Evolutionary conservation across 2,888 invertebrate species (phyloP), one percentile per base, ranked within the genome.

Genomic region (Dioctria rufipes): DNA sequence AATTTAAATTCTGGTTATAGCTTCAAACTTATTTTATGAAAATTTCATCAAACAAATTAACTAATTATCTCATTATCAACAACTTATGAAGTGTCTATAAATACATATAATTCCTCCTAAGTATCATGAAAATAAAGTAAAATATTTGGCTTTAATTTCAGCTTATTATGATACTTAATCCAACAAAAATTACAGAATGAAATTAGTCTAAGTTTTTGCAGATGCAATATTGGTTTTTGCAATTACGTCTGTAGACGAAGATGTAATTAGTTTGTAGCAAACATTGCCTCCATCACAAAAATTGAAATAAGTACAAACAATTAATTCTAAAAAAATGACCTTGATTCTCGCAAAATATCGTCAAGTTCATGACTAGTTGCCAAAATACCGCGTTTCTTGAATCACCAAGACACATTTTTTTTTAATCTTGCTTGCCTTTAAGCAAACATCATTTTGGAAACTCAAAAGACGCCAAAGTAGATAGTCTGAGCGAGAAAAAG

Each of bases 341-440:
- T 75, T 75, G 75, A 75, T 60, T 75, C 60, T 25, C 25, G 25
- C 75, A 42, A 75, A 75, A 75, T 43, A 49, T 75, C 43, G 37
- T 75, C 61, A 75, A 75, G 75, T 75, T 75, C 75, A 75, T 75
- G 75, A 60, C n/a, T 60, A 75, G 25, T 61, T 61, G 75, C 61
- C 61, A 43, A 75, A 75, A 60, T 60, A 75, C 40, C 61, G 3
- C 4, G 60, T 75, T 51, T 75, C 61, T 61, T 61, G 75, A 40
- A 75, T 75, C 75, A 75, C 42, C 60, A 43, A 39, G 43, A 43
- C 58, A 60, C 60, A 75, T 75, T 13, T 46, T 54, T 75, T 60
- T 43, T 60, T 75, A 60, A 43, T 43, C 25, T 58, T 42, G 43
- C 9, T 46, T 40, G 71, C 37, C 43, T 75, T 42, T 43, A 60